Percentiles rank a stretch among this genome's conserved stretches.
Conservation (phyloP, 2,888 invertebrate species). For the Acrocera orbiculus region DNA sequence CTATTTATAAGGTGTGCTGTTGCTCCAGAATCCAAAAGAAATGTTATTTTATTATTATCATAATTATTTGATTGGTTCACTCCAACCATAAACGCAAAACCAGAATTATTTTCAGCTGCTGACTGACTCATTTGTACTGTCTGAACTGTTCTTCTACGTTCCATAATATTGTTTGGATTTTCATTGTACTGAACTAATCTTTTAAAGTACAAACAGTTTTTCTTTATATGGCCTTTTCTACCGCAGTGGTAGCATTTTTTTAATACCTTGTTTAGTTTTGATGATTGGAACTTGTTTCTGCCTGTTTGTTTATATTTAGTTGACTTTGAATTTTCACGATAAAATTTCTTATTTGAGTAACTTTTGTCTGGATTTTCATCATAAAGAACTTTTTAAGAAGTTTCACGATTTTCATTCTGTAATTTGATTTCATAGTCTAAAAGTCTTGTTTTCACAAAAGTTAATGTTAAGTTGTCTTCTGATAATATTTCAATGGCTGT, state of each 20-base stretch:
- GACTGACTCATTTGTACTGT: background rate
- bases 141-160: background rate
- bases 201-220: constrained; percentile 17
- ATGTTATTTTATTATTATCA: constrained; percentile 11
- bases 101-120: background rate
- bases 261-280: background rate
- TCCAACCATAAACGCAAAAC: background rate
- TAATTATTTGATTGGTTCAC: background rate
- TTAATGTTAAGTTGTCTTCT: constrained; percentile 18
- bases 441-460: constrained; percentile 20
- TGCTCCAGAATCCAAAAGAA: constrained; percentile 7
- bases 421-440: constrained; percentile 11
- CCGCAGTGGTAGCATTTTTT: constrained; percentile 19
- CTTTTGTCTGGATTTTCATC: background rate
- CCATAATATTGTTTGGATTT: background rate
- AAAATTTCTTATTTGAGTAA: no score
- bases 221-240: constrained; percentile 17
- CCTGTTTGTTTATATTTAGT: no score
- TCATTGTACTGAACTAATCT: constrained; percentile 1
- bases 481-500: constrained; percentile 22
- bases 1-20: constrained; percentile 8
- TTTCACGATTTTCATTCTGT: constrained; percentile 1
- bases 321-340: no score
- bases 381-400: constrained; percentile 2
- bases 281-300: background rate